Base-by-base conservation (phyloP, 1,140 invertebrate species). In the Arion vulgaris region DNA sequence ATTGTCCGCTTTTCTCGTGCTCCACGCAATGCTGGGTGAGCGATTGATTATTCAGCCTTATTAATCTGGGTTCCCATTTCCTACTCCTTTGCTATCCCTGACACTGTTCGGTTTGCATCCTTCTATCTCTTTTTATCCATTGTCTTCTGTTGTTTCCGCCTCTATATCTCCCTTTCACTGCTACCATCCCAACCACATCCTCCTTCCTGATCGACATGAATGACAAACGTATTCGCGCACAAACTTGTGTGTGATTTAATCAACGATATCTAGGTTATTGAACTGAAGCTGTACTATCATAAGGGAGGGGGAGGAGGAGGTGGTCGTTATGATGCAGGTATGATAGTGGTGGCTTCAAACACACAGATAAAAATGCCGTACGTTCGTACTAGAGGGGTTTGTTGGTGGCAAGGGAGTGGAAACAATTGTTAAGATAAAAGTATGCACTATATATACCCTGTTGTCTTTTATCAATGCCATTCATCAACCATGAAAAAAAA, bases 31-130 rank as follows among this genome's bases (percentile, higher is more conserved):
- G 19, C 32, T 34, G 76, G 11, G 38, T 78, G 57, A 39, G 34
- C 53, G 76, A 39, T 53, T 78, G 76, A 39, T 76, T 76, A 34
- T 51, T 76, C 78, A 36, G 32, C 71, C 78, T 71, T n/a, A 39
- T 68, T 57, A 45, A 9, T 68, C 57, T 7, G 5, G n/a, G 7
- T 41, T n/a, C 57, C 62, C 39, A 5, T 49, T 71, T 15, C 39
- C 36, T 0, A 2, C 28, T 32, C 49, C 15, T 1, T 28, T 41
- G 32, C 45, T 23, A 28, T n/a, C 41, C 23, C 26, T 57, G 2
- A 15, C 53, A 23, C 53, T 57, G 9, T 11, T 1, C 53, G 23
- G 17, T 19, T 57, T 23, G 23, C 53, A 57, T 57, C 53, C 53
- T n/a, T 4, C 53, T 19, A 23, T 57, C 17, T 57, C 19, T 57